Conservation (phyloP, 2,113 vertebrate species). For the Charina bottae region DNA sequence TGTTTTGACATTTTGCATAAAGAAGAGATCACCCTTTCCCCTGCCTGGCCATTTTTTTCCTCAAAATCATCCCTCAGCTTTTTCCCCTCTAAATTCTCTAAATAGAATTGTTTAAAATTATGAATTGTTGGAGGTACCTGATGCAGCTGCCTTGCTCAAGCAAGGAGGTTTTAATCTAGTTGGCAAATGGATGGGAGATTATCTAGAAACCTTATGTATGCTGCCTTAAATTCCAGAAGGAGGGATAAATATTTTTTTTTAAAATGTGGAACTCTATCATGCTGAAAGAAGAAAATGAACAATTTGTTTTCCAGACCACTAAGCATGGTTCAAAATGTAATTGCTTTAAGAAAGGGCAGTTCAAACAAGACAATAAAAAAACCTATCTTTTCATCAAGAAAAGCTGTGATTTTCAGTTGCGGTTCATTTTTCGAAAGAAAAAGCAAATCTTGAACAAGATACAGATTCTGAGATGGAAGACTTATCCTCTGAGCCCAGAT, state of each 20-base stretch:
- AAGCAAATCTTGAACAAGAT: neutral
- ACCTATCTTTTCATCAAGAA: neutral
- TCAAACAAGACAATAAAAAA: neutral
- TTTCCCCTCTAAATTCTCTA: neutral
- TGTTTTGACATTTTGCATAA: neutral
- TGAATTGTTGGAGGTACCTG: neutral
- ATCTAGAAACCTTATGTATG: neutral
- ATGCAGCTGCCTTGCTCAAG: slow-evolving; percentile 2
- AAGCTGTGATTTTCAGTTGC: slow-evolving; percentile 1
- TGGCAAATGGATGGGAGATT: neutral
- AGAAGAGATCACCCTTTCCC: neutral
- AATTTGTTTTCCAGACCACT: neutral
- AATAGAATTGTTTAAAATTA: neutral
- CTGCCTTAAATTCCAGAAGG: neutral
- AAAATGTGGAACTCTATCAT: neutral
- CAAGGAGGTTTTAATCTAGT: neutral
- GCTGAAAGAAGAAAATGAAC: slow-evolving; percentile 8
- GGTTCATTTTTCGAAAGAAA: neutral
- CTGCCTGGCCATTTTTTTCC: neutral
- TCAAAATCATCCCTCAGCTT: neutral
- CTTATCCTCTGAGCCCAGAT: neutral
- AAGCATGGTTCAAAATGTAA: neutral
- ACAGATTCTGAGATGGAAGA: neutral
- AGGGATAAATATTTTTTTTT: neutral
- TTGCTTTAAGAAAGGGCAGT: neutral